Evolutionary conservation across 2,888 invertebrate species (phyloP).

Genomic region (Junonia oenone): DNA sequence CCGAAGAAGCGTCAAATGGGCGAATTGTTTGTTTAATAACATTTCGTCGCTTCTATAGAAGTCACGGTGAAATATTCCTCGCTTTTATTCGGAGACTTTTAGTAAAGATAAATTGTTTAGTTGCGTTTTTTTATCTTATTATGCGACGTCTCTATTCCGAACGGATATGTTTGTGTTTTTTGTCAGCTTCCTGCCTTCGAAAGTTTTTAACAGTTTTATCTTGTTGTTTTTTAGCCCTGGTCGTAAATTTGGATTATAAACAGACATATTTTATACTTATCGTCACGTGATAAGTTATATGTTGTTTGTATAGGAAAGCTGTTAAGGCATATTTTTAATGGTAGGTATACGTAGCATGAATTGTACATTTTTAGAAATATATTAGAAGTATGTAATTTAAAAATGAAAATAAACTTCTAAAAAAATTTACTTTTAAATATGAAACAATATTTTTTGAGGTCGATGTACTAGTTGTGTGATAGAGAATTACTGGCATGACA

Average conservation of each 20-base stretch:
- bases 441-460: too few relatives aligned
- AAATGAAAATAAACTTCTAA: too few relatives aligned
- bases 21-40: conserved; percentile 80
- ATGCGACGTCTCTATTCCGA: conserved; percentile 30
- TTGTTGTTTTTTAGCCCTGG: conserved; percentile 38
- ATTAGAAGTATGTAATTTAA: too few relatives aligned
- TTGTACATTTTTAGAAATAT: too few relatives aligned
- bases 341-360: background rate
- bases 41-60: conserved; percentile 66
- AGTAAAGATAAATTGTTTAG: conserved; percentile 54
- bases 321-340: background rate
- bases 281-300: conserved; percentile 8
- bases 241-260: conserved; percentile 56
- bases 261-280: conserved; percentile 31
- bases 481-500: too few relatives aligned
- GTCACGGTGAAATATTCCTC: conserved; percentile 65
- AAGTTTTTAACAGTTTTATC: conserved; percentile 61
- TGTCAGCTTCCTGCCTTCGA: conserved; percentile 60
- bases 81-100: conserved; percentile 56
- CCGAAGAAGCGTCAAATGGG: conserved; percentile 70
- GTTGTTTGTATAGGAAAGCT: background rate
- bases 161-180: conserved; percentile 65
- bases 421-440: too few relatives aligned
- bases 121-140: conserved; percentile 40
- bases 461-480: too few relatives aligned